Percentiles rank a stretch among this genome's conserved stretches.
phyloP scores from a whole-genome alignment of 2,797 vertebrate genomes.

The Cynopterus sphinx region DNA sequence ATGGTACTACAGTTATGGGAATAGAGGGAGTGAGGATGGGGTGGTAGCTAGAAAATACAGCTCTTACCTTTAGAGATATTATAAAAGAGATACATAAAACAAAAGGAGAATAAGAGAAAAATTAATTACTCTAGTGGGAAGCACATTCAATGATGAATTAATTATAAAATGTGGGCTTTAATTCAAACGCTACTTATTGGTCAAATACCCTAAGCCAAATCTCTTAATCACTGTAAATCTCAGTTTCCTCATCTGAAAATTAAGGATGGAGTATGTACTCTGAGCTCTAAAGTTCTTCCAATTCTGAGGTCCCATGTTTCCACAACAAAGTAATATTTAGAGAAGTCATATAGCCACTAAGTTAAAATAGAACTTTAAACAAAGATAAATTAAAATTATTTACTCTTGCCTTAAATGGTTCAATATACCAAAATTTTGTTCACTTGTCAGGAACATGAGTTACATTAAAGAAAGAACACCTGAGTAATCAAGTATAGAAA shows the following conservation, averaged over 20 bases:
- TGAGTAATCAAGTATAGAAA: background rate
- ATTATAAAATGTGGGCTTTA: background rate
- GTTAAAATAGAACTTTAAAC: conserved; percentile 26
- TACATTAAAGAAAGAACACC: background rate
- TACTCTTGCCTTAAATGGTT: conserved; percentile 31
- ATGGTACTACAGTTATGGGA: background rate
- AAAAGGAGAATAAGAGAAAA: background rate
- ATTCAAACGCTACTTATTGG: background rate
- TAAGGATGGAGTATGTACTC: background rate
- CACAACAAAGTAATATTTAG: conserved; percentile 21
- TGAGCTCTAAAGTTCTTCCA: background rate
- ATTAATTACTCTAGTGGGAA: background rate
- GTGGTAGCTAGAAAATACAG: background rate
- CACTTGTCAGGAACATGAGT: background rate
- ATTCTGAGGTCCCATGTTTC: background rate
- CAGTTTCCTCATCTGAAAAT: conserved; percentile 38
- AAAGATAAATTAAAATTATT: conserved; percentile 31
- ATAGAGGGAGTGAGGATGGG: too few species aligned
- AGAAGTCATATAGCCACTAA: background rate
- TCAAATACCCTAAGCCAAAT: background rate
- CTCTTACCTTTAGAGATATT: background rate
- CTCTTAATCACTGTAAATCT: background rate
- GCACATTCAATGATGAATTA: background rate
- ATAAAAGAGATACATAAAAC: background rate
- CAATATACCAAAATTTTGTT: background rate